Evolutionary conservation across 2,888 invertebrate species (phyloP), one percentile per base, ranked within the genome.

Genomic region (Conomelus anceps): DNA sequence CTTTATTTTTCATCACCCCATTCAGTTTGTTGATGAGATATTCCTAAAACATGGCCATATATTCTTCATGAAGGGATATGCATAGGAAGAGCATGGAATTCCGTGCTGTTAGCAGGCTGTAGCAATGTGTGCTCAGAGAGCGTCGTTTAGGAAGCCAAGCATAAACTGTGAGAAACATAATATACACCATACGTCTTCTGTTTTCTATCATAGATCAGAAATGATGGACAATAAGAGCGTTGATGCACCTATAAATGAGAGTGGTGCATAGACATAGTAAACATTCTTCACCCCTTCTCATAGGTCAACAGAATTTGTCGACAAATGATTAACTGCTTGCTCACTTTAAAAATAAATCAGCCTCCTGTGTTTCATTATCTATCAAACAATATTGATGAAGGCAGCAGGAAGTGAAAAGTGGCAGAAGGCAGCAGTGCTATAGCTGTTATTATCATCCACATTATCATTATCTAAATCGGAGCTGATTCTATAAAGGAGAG

Each of bases 151-250:
- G n/a, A 63, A n/a, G n/a, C 63, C 63, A 13, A 63, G 63, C 63
- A 63, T 63, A 63, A 63, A 63, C 63, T 63, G 63, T 63, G 63
- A 63, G n/a, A 63, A 63, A 63, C 63, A 63, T 63, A 63, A 63
- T 63, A 63, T 63, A 63, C 63, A 63, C 20, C 63, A 63, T 13
- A 63, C 20, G 63, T 63, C 29, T 22, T 86, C 86, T 86, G 86
- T n/a, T 86, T 86, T 86, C 86, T 86, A 24, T 86, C 86, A 86
- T 86, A 86, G 22, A 86, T 86, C 86, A 86, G 86, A 86, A 86
- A 86, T 86, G 86, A 86, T 86, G 86, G 86, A 24, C 86, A 23
- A 63, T 63, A 34, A 34, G 34, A 34, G 17, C 34, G 34, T 34
- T 34, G 63, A 63, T 63, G 63, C 63, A 63, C 63, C 63, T 63